phyloP scores from a whole-genome alignment of 2,888 invertebrate genomes.

The Aphodius sticticus region DNA sequence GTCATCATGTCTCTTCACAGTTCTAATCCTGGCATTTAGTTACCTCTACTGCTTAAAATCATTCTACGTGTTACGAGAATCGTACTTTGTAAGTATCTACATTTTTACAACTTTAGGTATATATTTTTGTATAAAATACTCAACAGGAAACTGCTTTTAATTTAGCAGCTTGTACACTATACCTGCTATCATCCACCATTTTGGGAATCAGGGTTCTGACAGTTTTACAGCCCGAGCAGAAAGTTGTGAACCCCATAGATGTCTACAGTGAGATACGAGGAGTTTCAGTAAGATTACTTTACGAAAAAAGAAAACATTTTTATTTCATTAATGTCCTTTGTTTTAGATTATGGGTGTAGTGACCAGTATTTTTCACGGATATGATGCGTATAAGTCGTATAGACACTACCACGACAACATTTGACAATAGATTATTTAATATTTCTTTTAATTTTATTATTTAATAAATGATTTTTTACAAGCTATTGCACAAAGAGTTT shows the following conservation, averaged over 20 bases:
- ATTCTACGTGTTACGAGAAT: conserved; percentile 7
- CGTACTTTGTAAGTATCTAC: conserved; percentile 8
- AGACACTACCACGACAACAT: background rate
- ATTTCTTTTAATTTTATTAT: background rate
- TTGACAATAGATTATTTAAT: background rate
- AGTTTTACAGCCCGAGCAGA: background rate
- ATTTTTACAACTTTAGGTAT: background rate
- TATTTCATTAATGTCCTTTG: background rate
- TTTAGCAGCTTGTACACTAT: background rate
- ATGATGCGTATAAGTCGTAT: conserved; percentile 17
- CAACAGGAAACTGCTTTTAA: background rate
- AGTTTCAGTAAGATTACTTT: conserved; percentile 10
- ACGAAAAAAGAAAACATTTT: background rate
- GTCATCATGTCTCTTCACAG: conserved; percentile 9
- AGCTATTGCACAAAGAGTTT: background rate
- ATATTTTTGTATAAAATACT: conserved; percentile 4
- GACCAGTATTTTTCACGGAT: conserved; percentile 8
- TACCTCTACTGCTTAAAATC: conserved; percentile 18
- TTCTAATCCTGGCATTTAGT: conserved; percentile 6
- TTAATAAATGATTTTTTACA: background rate
- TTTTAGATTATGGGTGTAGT: conserved; percentile 15
- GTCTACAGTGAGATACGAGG: background rate
- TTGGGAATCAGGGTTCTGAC: background rate
- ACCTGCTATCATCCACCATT: background rate
- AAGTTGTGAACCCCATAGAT: background rate